Evolutionary conservation across 2,888 invertebrate genomes (phyloP).

Genomic region (Omphaloscelis lunosa): DNA sequence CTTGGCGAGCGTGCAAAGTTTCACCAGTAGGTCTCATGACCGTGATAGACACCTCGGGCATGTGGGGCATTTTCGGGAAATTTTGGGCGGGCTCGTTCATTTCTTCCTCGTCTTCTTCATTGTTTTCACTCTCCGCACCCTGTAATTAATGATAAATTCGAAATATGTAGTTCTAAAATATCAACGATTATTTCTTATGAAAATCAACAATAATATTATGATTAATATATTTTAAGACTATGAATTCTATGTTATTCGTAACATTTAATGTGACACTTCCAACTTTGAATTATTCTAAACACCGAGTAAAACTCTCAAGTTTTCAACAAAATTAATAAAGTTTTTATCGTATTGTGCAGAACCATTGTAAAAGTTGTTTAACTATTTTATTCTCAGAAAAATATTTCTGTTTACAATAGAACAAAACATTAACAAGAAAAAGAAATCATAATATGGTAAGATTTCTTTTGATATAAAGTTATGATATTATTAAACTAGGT

Average conservation of each 20-base stretch:
- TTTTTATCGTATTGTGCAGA: not conserved
- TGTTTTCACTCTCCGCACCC: slow-evolving; percentile 86
- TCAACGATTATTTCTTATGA: not conserved
- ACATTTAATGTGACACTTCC: slow-evolving; percentile 58
- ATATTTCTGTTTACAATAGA: not conserved
- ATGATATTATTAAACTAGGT: not conserved
- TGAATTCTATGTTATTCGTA: not conserved
- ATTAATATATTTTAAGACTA: not conserved
- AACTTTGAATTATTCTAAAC: not conserved
- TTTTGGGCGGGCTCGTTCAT: slow-evolving; percentile 71
- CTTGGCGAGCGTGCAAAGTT: slow-evolving; percentile 85
- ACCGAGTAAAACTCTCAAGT: not conserved
- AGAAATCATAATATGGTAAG: not conserved
- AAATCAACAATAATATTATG: not conserved
- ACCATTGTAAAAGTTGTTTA: not conserved
- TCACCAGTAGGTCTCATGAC: slow-evolving; percentile 88
- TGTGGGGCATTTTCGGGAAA: slow-evolving; percentile 77
- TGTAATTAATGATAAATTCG: slow-evolving; percentile 70
- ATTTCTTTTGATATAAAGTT: slow-evolving; percentile 3
- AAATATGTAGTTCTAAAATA: slow-evolving; percentile 16
- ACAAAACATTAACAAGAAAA: not conserved
- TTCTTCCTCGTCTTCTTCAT: slow-evolving; percentile 84
- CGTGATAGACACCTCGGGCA: slow-evolving; percentile 88
- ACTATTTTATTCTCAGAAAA: not conserved
- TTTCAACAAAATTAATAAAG: slow-evolving; percentile 3